Conservation (phyloP, 37 sponge, comb jelly and placozoan genomes). For the Diacarnus erythraeanus region DNA sequence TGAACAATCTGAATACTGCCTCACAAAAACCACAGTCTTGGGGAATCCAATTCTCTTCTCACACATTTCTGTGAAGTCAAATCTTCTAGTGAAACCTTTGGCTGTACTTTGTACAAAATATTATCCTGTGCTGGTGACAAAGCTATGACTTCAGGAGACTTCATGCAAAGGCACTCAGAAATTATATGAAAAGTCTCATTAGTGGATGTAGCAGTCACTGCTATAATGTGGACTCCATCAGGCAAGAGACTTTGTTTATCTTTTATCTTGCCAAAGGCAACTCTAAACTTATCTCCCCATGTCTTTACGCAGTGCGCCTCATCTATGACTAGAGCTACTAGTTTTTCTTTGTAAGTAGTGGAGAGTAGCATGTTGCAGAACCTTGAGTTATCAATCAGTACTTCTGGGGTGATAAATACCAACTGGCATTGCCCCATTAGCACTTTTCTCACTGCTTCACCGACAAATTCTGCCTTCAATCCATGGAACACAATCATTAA, state of each 20-base stretch:
- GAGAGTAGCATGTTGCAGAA: slow-evolving; percentile 48
- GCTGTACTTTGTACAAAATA: slow-evolving; percentile 8
- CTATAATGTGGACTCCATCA: slow-evolving; percentile 15
- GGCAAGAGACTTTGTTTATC: slow-evolving; percentile 25
- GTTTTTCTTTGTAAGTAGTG: slow-evolving; percentile 14
- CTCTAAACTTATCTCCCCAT: slow-evolving; percentile 54
- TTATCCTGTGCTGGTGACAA: slow-evolving; percentile 29
- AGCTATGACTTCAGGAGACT: slow-evolving; percentile 9
- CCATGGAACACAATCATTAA: slow-evolving; percentile 38
- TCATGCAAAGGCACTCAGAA: background rate
- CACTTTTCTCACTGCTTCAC: slow-evolving; percentile 24
- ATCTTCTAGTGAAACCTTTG: background rate
- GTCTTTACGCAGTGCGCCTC: slow-evolving; percentile 62
- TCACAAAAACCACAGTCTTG: background rate
- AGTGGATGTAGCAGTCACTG: slow-evolving; percentile 50
- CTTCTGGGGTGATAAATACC: slow-evolving; percentile 53
- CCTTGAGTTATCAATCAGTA: slow-evolving; percentile 14
- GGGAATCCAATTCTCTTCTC: too few relatives aligned
- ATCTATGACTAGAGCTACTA: slow-evolving; percentile 59
- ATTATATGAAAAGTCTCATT: slow-evolving; percentile 11
- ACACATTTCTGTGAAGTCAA: too few relatives aligned
- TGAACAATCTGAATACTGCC: background rate
- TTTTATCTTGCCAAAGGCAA: slow-evolving; percentile 23
- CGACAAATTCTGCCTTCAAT: slow-evolving; percentile 49
- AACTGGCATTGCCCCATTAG: slow-evolving; percentile 34